Evolutionary conservation across 2,113 vertebrate species (phyloP).

Genomic region (Tetrao urogallus): DNA sequence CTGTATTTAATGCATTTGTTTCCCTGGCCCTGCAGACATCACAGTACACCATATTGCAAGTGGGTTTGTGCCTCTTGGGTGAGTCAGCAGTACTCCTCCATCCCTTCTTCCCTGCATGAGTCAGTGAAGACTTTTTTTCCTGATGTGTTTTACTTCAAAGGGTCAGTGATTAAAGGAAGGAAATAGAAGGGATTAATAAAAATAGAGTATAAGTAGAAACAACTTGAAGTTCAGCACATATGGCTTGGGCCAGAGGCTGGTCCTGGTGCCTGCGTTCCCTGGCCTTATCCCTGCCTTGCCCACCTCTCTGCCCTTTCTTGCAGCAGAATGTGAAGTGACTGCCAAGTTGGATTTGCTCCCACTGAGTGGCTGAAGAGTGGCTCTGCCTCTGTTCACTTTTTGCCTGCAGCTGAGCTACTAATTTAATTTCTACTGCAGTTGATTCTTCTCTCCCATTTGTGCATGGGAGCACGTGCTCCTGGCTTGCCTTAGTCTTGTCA

Average conservation of each 20-base stretch:
- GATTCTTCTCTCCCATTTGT: not conserved
- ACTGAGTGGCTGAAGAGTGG: not conserved
- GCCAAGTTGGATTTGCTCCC: not conserved
- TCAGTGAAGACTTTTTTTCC: slow-evolving; percentile 16
- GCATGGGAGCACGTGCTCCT: not conserved
- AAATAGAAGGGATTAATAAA: not conserved
- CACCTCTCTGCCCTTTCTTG: not conserved
- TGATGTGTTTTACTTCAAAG: slow-evolving; percentile 37
- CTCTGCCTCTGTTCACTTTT: slow-evolving; percentile 1
- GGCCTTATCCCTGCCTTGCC: not conserved
- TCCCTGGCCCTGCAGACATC: not conserved
- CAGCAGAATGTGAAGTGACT: not conserved
- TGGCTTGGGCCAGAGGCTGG: not conserved
- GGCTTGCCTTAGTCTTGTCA: not conserved
- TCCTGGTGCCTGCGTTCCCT: not conserved
- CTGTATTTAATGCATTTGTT: not conserved
- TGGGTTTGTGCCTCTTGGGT: slow-evolving; percentile 32
- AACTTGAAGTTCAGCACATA: not conserved
- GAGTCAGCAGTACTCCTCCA: slow-evolving; percentile 58
- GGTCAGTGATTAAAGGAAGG: not conserved
- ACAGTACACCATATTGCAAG: slow-evolving; percentile 36
- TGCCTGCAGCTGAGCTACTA: not conserved
- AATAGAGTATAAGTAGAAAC: not conserved
- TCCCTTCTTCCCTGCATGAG: slow-evolving; percentile 26
- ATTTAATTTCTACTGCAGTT: slow-evolving; percentile 5